Conservation (phyloP, 1,140 invertebrate genomes). For the Orius insidiosus region DNA sequence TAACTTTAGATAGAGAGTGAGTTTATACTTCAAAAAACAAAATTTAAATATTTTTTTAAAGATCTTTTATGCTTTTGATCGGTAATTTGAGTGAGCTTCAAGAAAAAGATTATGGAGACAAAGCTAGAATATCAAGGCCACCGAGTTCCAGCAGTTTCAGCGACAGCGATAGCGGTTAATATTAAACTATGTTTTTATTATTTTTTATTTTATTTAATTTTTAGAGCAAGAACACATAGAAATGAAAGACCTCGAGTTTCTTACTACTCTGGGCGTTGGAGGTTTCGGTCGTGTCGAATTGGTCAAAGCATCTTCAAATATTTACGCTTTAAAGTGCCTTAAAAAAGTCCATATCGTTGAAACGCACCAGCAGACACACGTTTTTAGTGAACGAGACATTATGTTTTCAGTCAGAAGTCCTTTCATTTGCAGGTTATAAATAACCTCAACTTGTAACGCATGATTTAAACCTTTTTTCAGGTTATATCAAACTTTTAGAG, state of each 20-base stretch:
- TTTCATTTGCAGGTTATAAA: conserved; percentile 62
- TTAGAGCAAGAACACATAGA: conserved; percentile 47
- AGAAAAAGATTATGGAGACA: conserved; percentile 37
- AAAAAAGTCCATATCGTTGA: conserved; percentile 86
- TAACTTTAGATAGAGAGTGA: conserved; percentile 57
- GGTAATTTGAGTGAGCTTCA: conserved; percentile 51
- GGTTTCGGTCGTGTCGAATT: conserved; percentile 86
- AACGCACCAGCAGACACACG: conserved; percentile 83
- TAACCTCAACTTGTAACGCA: neutral
- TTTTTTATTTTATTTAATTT: neutral
- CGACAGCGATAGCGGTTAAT: too few species aligned
- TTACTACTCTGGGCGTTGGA: conserved; percentile 77
- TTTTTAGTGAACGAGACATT: conserved; percentile 80
- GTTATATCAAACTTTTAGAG: conserved; percentile 84
- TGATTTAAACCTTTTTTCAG: conserved; percentile 30
- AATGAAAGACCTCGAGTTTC: conserved; percentile 59
- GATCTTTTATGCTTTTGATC: conserved; percentile 49
- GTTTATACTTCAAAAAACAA: conserved; percentile 4
- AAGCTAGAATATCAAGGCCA: conserved; percentile 14
- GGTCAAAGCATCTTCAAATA: conserved; percentile 43
- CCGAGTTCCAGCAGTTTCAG: conserved; percentile 15
- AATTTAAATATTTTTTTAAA: conserved; percentile 11
- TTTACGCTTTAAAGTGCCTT: conserved; percentile 78
- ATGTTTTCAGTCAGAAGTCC: conserved; percentile 61
- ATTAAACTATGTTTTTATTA: too few species aligned